Evolutionary conservation across 1,140 invertebrate genomes (phyloP).

Genomic region (Arion vulgaris): DNA sequence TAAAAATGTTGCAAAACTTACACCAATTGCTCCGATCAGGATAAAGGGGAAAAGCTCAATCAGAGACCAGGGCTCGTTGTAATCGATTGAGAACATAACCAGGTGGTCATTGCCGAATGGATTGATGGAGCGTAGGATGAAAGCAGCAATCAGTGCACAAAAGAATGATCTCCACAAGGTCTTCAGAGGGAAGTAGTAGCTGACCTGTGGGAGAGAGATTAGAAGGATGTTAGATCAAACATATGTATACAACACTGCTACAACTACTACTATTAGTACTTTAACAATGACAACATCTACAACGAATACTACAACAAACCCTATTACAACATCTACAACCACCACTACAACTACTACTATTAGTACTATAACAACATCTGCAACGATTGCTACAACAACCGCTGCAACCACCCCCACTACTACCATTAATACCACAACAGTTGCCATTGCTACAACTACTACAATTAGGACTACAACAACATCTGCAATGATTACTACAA

Average conservation of each 20-base stretch:
- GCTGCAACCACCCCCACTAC: too few species aligned
- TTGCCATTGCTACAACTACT: too few species aligned
- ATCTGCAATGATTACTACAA: too few species aligned
- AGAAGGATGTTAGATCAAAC: not conserved
- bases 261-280: too few species aligned
- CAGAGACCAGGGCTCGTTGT: conserved; percentile 99
- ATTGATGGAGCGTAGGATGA: conserved; percentile 96
- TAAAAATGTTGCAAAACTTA: conserved; percentile 80
- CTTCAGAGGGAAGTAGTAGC: conserved; percentile 99
- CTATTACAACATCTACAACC: too few species aligned
- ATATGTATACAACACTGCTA: not conserved
- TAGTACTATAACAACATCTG: too few species aligned
- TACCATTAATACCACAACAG: too few species aligned
- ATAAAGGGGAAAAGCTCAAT: conserved; percentile 98
- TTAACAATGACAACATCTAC: too few species aligned
- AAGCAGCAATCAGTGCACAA: conserved; percentile 98
- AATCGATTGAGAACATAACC: conserved; percentile 98
- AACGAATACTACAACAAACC: too few species aligned
- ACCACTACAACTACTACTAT: too few species aligned
- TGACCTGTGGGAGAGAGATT: conserved; percentile 80
- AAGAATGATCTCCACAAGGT: conserved; percentile 99
- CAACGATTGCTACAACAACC: too few species aligned
- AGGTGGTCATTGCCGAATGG: conserved; percentile 99
- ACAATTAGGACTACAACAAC: too few species aligned
- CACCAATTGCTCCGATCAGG: conserved; percentile 95